Evolutionary conservation across 2,888 invertebrate genomes (phyloP), one percentile per base, ranked within the genome.

Genomic region (Arenicola marina): DNA sequence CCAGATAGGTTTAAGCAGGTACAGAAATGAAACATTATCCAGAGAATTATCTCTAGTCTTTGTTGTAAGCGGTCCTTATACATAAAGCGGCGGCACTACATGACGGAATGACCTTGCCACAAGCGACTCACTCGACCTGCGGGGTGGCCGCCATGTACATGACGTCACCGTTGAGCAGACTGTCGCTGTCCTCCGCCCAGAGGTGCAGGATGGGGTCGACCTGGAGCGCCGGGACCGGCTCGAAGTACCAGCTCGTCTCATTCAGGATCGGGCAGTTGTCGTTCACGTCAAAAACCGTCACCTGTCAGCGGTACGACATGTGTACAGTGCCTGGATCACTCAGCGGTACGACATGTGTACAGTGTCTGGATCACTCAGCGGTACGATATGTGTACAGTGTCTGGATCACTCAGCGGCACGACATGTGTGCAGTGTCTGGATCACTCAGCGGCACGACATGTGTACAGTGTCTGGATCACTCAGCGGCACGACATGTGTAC

Each of bases 191-290:
- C 18, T 70, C 69, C 26, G 74, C 73, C 34, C 60, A 66, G 18
- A 77, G 69, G 28, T 44, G 61, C 11, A 70, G 61, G 18, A 76
- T 64, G 4, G 75, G 65, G 1, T 45, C 45, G 0, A 60, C 15
- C 51, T 73, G 69, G 3, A 78, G 64, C 1, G 75, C 71, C 26
- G 78, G 78, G 21, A 73, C 61, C 29, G 76, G 75, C 24, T 61
- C 67, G 51, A 75, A 57, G 24, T 61, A 51, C 45, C 63, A 73
- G 34, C 54, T 32, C 1, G 66, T 68, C 45, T 74, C 65, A 15
- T 67, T 63, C 29, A 78, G 57, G 45, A 70, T 62, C 15, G 78
- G 78, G 60, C 78, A 78, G 62, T 78, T 77, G 63, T 78, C 78
- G 62, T 78, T 78, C 1, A 74, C 66, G 55, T 78, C 76, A 7